Conservation (phyloP, 2,113 vertebrate genomes). For the Eolophus roseicapilla region DNA sequence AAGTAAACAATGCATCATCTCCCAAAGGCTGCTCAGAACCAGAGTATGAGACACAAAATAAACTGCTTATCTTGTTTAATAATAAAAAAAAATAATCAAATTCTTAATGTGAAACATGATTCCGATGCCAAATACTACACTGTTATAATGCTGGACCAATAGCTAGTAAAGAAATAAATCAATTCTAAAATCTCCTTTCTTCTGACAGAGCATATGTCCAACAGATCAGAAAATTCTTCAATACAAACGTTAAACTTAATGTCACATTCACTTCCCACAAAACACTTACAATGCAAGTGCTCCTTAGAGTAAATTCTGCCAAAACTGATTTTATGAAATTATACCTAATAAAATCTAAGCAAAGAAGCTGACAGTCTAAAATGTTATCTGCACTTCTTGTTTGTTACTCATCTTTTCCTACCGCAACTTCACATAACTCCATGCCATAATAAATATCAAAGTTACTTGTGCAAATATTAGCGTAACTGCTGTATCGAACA, state of each 20-base stretch:
- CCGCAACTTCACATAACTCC: not conserved
- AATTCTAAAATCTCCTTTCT: not conserved
- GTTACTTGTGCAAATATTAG: not conserved
- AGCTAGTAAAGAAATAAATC: not conserved
- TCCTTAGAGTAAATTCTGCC: not conserved
- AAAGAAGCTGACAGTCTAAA: not conserved
- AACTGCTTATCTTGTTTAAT: not conserved
- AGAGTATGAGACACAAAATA: not conserved
- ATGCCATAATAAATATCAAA: not conserved
- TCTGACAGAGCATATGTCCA: not conserved
- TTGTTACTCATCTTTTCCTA: not conserved
- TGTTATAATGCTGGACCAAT: not conserved
- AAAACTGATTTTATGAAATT: not conserved
- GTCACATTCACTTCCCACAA: not conserved
- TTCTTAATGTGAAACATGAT: not conserved
- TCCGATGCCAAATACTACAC: not conserved
- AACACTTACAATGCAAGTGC: not conserved
- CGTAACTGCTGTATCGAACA: not conserved
- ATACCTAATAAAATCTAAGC: not conserved
- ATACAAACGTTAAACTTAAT: not conserved
- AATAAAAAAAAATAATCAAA: not conserved
- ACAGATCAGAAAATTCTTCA: not conserved
- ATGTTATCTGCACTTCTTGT: not conserved
- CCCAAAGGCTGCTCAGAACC: not conserved
- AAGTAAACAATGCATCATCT: conserved; percentile 12